Conservation (phyloP, 2,888 invertebrate species). For the Acleris holmiana region DNA sequence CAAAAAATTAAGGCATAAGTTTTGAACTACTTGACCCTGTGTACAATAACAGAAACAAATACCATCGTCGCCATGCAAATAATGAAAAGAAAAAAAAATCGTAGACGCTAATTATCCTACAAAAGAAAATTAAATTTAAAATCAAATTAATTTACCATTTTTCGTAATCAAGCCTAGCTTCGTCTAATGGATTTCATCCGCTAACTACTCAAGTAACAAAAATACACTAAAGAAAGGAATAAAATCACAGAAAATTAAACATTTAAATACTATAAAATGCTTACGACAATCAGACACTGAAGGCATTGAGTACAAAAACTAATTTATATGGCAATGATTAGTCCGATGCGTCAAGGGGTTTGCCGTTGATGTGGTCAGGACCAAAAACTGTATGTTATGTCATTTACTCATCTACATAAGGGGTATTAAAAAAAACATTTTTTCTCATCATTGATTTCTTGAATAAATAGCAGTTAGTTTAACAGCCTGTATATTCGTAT, state of each 20-base stretch:
- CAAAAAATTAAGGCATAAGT: constrained; percentile 43
- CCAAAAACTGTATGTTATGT: background rate
- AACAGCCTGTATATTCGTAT: constrained; percentile 27
- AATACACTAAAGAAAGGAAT: constrained; percentile 61
- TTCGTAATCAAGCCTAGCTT: constrained; percentile 61
- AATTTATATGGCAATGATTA: constrained; percentile 72
- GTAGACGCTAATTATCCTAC: constrained; percentile 50
- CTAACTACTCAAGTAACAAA: constrained; percentile 64
- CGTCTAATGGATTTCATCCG: constrained; percentile 74
- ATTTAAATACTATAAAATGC: constrained; percentile 58
- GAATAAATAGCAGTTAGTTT: constrained; percentile 1
- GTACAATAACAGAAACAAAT: constrained; percentile 16
- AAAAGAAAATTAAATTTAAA: constrained; percentile 39
- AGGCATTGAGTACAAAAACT: constrained; percentile 68
- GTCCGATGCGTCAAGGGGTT: constrained; percentile 55
- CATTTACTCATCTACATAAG: too few species aligned
- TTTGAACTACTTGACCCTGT: constrained; percentile 42
- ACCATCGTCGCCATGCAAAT: constrained; percentile 25
- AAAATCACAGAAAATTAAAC: constrained; percentile 78
- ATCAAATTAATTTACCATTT: constrained; percentile 39
- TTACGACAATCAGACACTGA: constrained; percentile 56
- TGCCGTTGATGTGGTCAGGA: background rate
- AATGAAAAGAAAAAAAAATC: constrained; percentile 45
- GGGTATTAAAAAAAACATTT: too few species aligned
- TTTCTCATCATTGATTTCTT: background rate